These are phyloP conservation scores for Rhimphoctona megacephalus DNA, from an alignment of 2,888 invertebrate genomes.

Conservation along the genomic window DNA sequence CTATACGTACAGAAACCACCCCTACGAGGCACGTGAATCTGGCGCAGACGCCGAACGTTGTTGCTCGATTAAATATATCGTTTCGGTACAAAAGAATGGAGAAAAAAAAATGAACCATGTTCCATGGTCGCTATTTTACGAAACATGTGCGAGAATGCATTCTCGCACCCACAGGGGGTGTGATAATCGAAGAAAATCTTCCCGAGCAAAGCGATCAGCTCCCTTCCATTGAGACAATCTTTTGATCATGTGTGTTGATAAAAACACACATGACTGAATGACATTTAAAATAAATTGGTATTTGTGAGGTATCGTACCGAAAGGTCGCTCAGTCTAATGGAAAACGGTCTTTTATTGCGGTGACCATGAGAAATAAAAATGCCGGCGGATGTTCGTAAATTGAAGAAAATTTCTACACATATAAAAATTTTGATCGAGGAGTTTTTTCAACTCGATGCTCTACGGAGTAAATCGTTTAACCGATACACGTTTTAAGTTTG, in stretches of 20 bases:
- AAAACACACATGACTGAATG: not conserved
- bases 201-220: constrained; percentile 5
- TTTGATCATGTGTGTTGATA: not conserved
- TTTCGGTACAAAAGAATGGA: not conserved
- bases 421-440: not conserved
- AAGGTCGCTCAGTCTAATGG: not conserved
- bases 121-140: not conserved
- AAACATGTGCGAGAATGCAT: constrained; percentile 6
- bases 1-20: constrained; percentile 71
- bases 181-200: constrained; percentile 9
- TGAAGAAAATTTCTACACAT: not conserved
- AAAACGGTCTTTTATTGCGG: not conserved
- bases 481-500: not conserved
- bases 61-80: constrained; percentile 47
- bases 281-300: constrained; percentile 29
- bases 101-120: not conserved
- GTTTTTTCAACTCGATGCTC: not conserved
- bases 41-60: constrained; percentile 76
- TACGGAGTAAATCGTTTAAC: not conserved
- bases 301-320: not conserved
- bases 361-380: not conserved
- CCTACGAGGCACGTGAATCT: constrained; percentile 75
- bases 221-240: constrained; percentile 20
- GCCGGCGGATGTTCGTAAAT: not conserved
- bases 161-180: not conserved